Evolutionary conservation across 1,140 invertebrate genomes (phyloP).

Genomic region (Steinernema feltiae): DNA sequence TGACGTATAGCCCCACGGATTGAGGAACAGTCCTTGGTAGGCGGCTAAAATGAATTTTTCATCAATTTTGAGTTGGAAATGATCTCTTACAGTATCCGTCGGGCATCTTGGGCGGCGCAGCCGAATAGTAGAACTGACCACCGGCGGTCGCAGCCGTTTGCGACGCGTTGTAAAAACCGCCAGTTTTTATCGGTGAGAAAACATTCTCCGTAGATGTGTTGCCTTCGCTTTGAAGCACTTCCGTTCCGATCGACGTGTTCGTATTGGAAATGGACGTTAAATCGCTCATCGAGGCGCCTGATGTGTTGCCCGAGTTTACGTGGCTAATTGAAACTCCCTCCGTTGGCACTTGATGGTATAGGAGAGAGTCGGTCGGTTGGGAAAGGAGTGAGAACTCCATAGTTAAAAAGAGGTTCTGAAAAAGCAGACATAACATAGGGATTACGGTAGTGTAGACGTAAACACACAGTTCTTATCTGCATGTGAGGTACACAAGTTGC

Average conservation of each 20-base stretch:
- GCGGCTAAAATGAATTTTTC: not conserved
- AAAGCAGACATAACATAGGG: not conserved
- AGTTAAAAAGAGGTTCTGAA: not conserved
- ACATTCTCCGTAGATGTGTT: not conserved
- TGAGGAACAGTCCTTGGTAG: not conserved
- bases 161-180: conserved; percentile 1
- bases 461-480: not conserved
- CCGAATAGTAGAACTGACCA: conserved; percentile 7
- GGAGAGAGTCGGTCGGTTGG: not conserved
- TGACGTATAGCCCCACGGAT: not conserved
- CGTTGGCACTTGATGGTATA: not conserved
- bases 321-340: not conserved
- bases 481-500: too few species aligned
- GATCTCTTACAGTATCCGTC: conserved; percentile 5
- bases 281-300: not conserved
- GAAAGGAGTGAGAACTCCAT: not conserved
- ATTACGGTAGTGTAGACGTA: not conserved
- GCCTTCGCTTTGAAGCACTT: not conserved
- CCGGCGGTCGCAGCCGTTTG: not conserved
- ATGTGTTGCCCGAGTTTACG: not conserved
- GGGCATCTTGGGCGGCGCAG: not conserved
- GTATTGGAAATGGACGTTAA: not conserved
- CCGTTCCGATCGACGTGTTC: not conserved
- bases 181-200: not conserved
- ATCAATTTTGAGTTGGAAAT: not conserved